A percentile compares a stretch with the other conserved stretches of the same genome.
These are phyloP conservation scores for Tor tambroides DNA, from an alignment of 2,113 vertebrate species.

Conservation along the genomic window DNA sequence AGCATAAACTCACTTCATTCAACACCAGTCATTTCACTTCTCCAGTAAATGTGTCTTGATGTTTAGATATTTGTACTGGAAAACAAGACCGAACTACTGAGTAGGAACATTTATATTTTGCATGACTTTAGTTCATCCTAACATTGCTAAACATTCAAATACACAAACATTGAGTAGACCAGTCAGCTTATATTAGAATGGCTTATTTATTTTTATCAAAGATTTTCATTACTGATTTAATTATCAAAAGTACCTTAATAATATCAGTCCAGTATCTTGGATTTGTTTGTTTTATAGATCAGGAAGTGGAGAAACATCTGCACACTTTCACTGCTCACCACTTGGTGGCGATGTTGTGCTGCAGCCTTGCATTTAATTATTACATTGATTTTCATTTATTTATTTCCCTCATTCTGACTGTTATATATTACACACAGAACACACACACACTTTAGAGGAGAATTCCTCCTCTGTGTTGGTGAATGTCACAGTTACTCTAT, in stretches of 20 bases:
- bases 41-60: no score
- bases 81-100: no score
- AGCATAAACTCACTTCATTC: no score
- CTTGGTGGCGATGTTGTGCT: background rate
- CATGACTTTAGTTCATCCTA: no score
- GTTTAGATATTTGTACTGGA: no score
- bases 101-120: no score
- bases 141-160: no score
- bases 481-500: slow-evolving; percentile 5
- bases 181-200: background rate
- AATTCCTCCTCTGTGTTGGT: slow-evolving; percentile 5
- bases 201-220: background rate
- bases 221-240: background rate
- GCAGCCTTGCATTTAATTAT: background rate
- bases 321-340: background rate
- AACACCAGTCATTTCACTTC: no score
- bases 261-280: background rate
- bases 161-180: background rate
- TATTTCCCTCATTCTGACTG: slow-evolving; percentile 2
- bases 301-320: background rate
- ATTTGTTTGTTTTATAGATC: background rate
- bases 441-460: background rate
- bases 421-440: slow-evolving; percentile 17
- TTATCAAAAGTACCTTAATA: background rate
- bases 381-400: background rate